phyloP scores from a whole-genome alignment of 2,797 vertebrate genomes.

The Artibeus lituratus region DNA sequence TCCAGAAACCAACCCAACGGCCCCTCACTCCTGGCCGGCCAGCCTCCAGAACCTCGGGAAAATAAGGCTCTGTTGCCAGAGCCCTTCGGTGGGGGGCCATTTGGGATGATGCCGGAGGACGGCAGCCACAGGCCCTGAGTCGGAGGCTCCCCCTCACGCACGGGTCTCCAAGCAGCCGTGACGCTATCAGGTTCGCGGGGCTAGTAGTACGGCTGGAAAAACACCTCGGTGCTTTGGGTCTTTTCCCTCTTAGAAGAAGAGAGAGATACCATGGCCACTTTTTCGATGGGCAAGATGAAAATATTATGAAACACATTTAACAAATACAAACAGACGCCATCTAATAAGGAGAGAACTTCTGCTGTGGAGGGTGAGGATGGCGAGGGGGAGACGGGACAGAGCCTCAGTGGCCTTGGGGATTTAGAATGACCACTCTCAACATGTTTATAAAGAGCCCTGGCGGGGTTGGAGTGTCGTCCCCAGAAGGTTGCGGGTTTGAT shows the following conservation, averaged over 20 bases:
- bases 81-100: neutral
- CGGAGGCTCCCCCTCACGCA: no score
- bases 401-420: neutral
- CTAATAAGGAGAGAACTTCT: neutral
- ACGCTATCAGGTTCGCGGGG: neutral
- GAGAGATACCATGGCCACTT: neutral
- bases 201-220: neutral
- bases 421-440: neutral
- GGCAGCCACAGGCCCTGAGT: neutral
- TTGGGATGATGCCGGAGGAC: neutral
- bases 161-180: fast-evolving
- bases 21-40: neutral
- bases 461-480: no score
- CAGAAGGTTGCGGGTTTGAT: neutral
- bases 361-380: neutral
- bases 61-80: neutral
- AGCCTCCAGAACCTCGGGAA: neutral
- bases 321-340: neutral
- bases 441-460: neutral
- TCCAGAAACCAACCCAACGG: no score
- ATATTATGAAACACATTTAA: neutral
- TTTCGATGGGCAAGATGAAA: neutral
- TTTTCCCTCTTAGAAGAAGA: neutral
- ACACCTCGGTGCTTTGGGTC: neutral
- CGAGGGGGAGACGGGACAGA: neutral